Base-by-base conservation (phyloP, 2,113 vertebrate species). In the Xiphophorus hellerii region DNA sequence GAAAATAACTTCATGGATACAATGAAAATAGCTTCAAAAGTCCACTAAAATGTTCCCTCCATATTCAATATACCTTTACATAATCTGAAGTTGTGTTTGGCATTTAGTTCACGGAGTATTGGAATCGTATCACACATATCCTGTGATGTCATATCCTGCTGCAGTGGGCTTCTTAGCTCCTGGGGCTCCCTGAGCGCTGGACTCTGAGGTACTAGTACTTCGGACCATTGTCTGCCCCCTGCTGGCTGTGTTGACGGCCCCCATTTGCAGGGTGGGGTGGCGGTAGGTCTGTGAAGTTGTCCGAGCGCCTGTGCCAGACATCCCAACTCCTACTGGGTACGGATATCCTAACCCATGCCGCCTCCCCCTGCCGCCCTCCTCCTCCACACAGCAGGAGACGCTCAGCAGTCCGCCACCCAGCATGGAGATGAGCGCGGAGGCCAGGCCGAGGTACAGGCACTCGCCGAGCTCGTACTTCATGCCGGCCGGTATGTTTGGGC, bases 391-490 rank as follows among this genome's bases (percentile, higher is more conserved):
- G 84, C 96, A 99, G 3, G 98, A 98, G 31, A 93, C 80, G 27
- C 95, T 95, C 76, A 99, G 95, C 87, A 99, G 92, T 74, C 90
- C 92, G 7, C 98, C 98, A 0, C 96, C 97, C 3, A 97, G 20
- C 70, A 99, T 81, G 63, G 97, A 95, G 66, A 96, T 39, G 1
- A 98, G 88, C 0, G 97, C 94, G 0, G 97, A 95, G 33, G 96
- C 92, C 79, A 98, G 92, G 20, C 97, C 98, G 14, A 97, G 84
- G 71, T 97, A 99, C 62, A 99, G 92, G 0, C 97, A 97, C 68
- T 97, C 95, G 1, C 98, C 98, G 0, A 99, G 93, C 91, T 99
- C 98, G 0, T 92, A 97, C 93, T 98, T 99, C 90, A 95, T 90
- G 90, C 96, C 96, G 88, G 95, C 84, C 0, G 95, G 96, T 3